Base-by-base conservation (phyloP, 2,888 invertebrate species). In the Mythimna loreyi region DNA sequence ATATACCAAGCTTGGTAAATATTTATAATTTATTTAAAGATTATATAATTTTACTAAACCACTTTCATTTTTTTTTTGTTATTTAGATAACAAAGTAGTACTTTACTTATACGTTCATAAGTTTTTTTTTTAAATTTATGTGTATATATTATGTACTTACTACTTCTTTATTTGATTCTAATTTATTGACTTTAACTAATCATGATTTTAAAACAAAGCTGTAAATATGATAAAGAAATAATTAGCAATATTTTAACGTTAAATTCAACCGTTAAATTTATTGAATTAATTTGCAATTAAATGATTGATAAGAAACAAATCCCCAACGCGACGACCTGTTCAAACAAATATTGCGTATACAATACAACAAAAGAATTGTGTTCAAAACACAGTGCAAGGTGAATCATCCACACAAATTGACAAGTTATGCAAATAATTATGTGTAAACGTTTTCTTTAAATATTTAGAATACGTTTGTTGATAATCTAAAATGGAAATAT, bases 341-440 rank as follows among this genome's bases (percentile, higher is more conserved):
- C 30, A 47, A 53, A 43, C 28, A 56, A 47, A 33, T 1, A 25
- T 43, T 55, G 21, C 9, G 11, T 36, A 28, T 3, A 8, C 3
- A 25, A 8, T 16, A 0, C 21, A 49, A 66, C 50, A 55, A 70
- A 53, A 56, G 9, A 40, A 59, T 25, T 25, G 30, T 59, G 25
- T 21, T 47, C 25, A 52, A 58, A 56, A 52, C 21, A 63, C 50
- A 40, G 1, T 4, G 47, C 33, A 57, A 61, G n/a, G 40, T 61
- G 47, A 58, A 45, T 49, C 33, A n/a, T 30, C 30, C 7, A 8
- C 28, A 52, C 57, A 75, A 53, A 57, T 64, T 70, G 11, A 49
- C 23, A 45, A 61, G 40, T 11, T 47, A 77, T 50, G 53, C 36
- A 70, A 76, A 58, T 76, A 47, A 1, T 43, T 3, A 21, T 58